Evolutionary conservation across 2,888 invertebrate genomes (phyloP), one percentile per base, ranked within the genome.

Genomic region (Epinotia nisella): DNA sequence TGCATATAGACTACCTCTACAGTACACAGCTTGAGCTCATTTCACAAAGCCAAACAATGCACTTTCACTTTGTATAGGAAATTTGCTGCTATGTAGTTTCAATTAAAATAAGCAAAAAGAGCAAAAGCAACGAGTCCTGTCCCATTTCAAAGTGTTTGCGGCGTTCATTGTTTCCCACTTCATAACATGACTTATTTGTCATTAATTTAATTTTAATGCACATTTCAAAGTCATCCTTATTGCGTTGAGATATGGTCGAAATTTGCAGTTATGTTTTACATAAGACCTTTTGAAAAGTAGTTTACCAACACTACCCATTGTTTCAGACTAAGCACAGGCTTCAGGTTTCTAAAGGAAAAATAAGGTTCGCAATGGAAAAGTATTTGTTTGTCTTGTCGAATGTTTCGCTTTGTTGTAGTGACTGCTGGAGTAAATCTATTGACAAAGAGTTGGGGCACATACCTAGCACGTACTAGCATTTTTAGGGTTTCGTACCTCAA

Each of bases 301-400:
- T 59, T 66, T 19, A 24, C 39, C 19, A 60, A 60, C 68, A 74
- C 64, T 68, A 58, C 74, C 71, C 67, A 74, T 74, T 74, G 74
- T 74, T 74, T 71, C 55, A 68, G 55, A 19, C 67, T 49, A 62
- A 49, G 70, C 29, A 1, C n/a, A 41, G 62, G 62, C 24, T 19
- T 71, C 71, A 35, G 35, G 66, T 72, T 72, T 72, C 72, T 72
- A 21, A 58, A 61, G 45, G 66, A 66, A 71, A 61, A 61, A 49
- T 66, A 66, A 66, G 56, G 41, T 24, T 66, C 24, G 66, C 39
- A 66, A 41, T 53, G 66, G 41, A 66, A 66, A 65, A 17, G 19
- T 19, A 15, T 24, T 17, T 29, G 45, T 61, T 58, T 61, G 29
- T 62, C 49, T 56, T 55, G 59, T 21, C 53, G 21, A 51, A 55